A percentile compares a stretch with the other conserved stretches of the same genome.
Evolutionary conservation across 2,113 vertebrate species (phyloP).

Genomic region (Podarcis muralis): DNA sequence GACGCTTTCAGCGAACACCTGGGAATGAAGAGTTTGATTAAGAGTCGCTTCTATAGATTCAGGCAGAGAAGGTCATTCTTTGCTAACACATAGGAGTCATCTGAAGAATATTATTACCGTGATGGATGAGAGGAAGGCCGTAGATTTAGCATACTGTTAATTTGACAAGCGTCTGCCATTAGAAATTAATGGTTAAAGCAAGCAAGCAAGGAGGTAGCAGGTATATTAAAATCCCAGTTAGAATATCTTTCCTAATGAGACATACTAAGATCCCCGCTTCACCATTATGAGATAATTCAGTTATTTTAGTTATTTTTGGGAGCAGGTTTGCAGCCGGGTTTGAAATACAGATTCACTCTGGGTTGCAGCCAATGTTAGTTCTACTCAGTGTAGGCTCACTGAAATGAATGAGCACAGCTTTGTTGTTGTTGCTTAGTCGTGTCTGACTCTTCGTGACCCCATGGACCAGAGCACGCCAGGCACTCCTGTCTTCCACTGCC

Average conservation of each 20-base stretch:
- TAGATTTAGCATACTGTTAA: conserved; percentile 44
- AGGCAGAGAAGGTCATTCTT: conserved; percentile 46
- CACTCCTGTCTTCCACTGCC: too few relatives aligned
- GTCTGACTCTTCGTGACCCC: too few relatives aligned
- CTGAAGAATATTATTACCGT: conserved; percentile 50
- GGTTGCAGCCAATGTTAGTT: too few relatives aligned
- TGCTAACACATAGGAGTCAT: conserved; percentile 10
- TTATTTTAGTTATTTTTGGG: neutral
- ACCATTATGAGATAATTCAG: neutral
- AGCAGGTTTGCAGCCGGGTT: too few relatives aligned
- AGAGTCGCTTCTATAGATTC: conserved; percentile 31
- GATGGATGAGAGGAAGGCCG: conserved; percentile 37
- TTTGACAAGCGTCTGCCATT: conserved; percentile 33
- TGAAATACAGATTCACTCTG: neutral
- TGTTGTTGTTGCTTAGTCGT: too few relatives aligned
- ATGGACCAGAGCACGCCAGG: too few relatives aligned
- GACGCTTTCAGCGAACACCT: conserved; percentile 39
- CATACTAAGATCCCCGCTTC: neutral
- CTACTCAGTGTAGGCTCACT: too few relatives aligned
- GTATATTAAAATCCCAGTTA: conserved; percentile 24
- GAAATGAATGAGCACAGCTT: too few relatives aligned
- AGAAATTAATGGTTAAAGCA: conserved; percentile 38
- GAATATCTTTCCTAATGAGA: conserved; percentile 24
- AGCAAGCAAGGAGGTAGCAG: neutral
- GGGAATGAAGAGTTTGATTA: conserved; percentile 57